These are phyloP conservation scores for Bombus picipes DNA, from an alignment of 1,140 invertebrate genomes.

Conservation along the genomic window DNA sequence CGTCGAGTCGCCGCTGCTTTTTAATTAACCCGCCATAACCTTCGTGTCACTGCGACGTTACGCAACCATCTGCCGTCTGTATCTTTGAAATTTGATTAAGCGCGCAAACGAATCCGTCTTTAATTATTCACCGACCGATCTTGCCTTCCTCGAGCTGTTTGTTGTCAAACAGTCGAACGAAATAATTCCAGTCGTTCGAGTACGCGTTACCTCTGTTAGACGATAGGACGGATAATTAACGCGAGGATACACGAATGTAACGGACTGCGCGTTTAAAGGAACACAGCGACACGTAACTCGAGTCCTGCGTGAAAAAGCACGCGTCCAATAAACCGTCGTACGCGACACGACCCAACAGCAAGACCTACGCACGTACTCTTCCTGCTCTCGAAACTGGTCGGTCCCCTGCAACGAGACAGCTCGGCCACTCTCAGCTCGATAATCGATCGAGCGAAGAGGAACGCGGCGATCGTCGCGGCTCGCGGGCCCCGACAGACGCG, in stretches of 20 bases:
- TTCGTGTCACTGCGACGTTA: not conserved
- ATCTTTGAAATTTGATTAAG: not conserved
- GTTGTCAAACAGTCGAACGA: fast-evolving
- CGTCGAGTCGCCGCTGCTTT: conserved; percentile 21
- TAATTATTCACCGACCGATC: too few species aligned
- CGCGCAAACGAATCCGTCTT: not conserved
- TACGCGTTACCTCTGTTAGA: fast-evolving
- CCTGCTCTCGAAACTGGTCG: conserved; percentile 6
- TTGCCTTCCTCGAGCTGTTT: too few species aligned
- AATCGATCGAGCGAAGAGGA: conserved; percentile 21
- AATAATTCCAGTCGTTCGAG: too few species aligned
- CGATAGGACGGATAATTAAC: too few species aligned
- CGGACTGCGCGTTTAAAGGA: too few species aligned
- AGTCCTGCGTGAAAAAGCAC: not conserved
- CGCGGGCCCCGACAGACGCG: not conserved
- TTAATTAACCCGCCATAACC: conserved; percentile 28
- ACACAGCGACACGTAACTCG: too few species aligned
- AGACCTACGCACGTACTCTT: not conserved
- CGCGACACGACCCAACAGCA: not conserved
- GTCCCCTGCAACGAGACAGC: conserved; percentile 11
- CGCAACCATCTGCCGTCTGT: not conserved
- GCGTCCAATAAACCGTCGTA: not conserved
- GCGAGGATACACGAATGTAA: too few species aligned
- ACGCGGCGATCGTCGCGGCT: conserved; percentile 12
- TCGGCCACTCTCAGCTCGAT: not conserved